Evolutionary conservation across 2,888 invertebrate genomes (phyloP), one percentile per base, ranked within the genome.

Genomic region (Spodoptera picta): DNA sequence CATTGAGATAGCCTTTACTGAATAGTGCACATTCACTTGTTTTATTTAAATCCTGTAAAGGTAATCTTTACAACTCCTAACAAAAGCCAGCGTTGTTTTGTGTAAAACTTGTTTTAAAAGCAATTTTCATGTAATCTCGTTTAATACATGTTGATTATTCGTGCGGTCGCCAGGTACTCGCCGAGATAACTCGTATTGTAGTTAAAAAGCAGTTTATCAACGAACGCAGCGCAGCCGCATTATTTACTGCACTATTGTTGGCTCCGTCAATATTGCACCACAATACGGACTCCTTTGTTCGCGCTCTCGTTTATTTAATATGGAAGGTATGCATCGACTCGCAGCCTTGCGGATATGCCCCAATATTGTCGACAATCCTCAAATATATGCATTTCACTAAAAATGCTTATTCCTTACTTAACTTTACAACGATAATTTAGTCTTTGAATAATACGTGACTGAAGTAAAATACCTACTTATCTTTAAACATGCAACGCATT

Each of bases 231-330:
- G 76, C 53, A 62, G 56, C 31, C 61, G 49, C 60, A 62, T 77
- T 79, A 65, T 79, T 69, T 62, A 62, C 65, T 36, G 41, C 44
- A 63, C 60, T 69, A 74, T 77, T 78, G 74, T 71, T 49, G 65
- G 55, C 48, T 66, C 68, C 51, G 65, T 57, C 74, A 63, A 72
- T 78, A 81, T 69, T 75, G 65, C 60, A 56, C 69, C 61, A 77
- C 75, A 79, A 72, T 73, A 69, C 58, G 52, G 61, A 60, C 51
- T 52, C 68, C 80, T 81, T 80, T 83, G 83, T 83, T 75, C 67
- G 70, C 52, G 60, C 54, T 51, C 71, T 52, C 50, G 70, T 69
- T 70, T 80, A 75, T 78, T 76, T 74, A 75, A 69, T 79, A 75
- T 75, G 59, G 63, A 54, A 61, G 61, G 59, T 65, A 69, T 73